These are phyloP conservation scores for Bombus waltoni DNA, from an alignment of 1,140 invertebrate species.

Conservation along the genomic window DNA sequence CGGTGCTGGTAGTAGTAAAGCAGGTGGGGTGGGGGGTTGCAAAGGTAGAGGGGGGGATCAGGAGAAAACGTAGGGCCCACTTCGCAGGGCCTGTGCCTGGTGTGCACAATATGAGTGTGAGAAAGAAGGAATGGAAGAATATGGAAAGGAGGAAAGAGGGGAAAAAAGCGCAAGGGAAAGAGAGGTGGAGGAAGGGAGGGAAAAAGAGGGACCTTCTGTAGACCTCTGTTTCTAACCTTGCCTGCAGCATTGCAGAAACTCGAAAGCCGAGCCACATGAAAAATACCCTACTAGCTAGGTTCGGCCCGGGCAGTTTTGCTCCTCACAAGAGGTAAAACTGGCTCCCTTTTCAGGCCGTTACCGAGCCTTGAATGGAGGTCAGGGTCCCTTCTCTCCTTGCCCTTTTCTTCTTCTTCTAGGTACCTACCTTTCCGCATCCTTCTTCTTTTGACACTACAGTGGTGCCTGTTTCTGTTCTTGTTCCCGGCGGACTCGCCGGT, in stretches of 20 bases:
- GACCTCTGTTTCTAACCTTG: conserved; percentile 24
- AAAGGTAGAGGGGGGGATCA: conserved; percentile 13
- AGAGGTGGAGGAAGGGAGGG: conserved; percentile 22
- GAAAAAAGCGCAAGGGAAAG: conserved; percentile 38
- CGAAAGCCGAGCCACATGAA: conserved; percentile 68
- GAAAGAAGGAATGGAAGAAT: conserved; percentile 55
- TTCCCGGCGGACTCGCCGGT: conserved; percentile 35
- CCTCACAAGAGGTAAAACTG: conserved; percentile 51
- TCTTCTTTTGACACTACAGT: conserved; percentile 29
- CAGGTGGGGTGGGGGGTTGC: conserved; percentile 37
- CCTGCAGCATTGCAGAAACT: conserved; percentile 62
- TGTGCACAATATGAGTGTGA: conserved; percentile 59
- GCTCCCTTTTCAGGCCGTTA: conserved; percentile 63
- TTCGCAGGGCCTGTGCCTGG: conserved; percentile 58
- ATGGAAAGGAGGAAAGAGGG: conserved; percentile 25
- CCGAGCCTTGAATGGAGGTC: conserved; percentile 69
- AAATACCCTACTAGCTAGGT: conserved; percentile 70
- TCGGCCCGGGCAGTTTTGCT: conserved; percentile 57
- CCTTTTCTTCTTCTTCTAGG: conserved; percentile 53
- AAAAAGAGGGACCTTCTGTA: conserved; percentile 31
- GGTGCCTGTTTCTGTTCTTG: conserved; percentile 9
- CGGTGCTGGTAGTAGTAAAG: conserved; percentile 53
- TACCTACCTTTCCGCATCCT: conserved; percentile 55
- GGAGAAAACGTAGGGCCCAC: conserved; percentile 44
- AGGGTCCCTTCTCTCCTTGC: conserved; percentile 58